These are phyloP conservation scores for Athripsodes cinereus DNA, from an alignment of 2,888 invertebrate genomes.

Conservation along the genomic window DNA sequence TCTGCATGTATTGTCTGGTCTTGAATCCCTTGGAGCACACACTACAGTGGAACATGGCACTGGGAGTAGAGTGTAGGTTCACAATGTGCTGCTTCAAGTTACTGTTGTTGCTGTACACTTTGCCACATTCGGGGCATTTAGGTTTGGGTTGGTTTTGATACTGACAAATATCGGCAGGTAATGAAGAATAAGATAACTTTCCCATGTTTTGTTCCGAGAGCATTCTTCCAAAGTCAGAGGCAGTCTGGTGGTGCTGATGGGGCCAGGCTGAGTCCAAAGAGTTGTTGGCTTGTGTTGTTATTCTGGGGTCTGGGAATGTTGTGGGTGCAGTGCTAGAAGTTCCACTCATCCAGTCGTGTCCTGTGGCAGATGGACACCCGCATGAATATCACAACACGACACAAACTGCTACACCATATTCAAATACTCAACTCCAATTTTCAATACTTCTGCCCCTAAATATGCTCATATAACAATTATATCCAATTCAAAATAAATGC, in stretches of 20 bases:
- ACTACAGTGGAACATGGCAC: conserved; percentile 55
- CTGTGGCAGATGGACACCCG: conserved; percentile 44
- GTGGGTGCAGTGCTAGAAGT: conserved; percentile 24
- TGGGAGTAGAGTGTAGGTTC: conserved; percentile 60
- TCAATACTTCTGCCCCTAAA: not conserved
- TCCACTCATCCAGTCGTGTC: conserved; percentile 43
- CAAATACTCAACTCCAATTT: not conserved
- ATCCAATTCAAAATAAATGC: not conserved
- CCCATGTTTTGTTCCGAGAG: conserved; percentile 26
- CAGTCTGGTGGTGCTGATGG: conserved; percentile 18
- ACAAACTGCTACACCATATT: not conserved
- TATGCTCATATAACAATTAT: not conserved
- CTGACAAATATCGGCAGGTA: conserved; percentile 18
- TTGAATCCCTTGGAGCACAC: conserved; percentile 63
- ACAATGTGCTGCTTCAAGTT: conserved; percentile 65
- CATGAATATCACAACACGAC: not conserved
- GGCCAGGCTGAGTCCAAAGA: conserved; percentile 29
- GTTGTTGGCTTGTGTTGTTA: conserved; percentile 28
- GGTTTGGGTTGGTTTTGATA: conserved; percentile 42
- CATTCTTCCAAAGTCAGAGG: conserved; percentile 32
- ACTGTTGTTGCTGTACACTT: conserved; percentile 62
- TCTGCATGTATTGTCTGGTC: conserved; percentile 65
- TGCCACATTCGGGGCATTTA: conserved; percentile 61
- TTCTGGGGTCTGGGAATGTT: conserved; percentile 29
- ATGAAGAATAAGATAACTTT: not conserved